A percentile compares a stretch with the other conserved stretches of the same genome.
These are phyloP conservation scores for Harpalus rufipes DNA, from an alignment of 2,888 invertebrate species.

Conservation along the genomic window DNA sequence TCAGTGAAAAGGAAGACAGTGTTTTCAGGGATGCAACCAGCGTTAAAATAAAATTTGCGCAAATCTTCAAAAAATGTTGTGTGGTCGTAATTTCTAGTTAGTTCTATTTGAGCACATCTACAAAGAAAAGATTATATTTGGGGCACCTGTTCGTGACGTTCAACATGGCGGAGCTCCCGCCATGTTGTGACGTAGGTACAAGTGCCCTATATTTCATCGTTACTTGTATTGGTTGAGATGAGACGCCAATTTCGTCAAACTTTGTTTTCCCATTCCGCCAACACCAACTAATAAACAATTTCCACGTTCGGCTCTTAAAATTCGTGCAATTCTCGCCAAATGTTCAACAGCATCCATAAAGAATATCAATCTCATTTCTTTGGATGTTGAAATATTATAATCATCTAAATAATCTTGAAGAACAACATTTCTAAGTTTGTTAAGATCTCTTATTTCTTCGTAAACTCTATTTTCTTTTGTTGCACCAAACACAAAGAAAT, in stretches of 20 bases:
- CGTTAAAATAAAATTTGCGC: conserved; percentile 87
- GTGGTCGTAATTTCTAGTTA: conserved; percentile 91
- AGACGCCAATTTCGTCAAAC: conserved; percentile 90
- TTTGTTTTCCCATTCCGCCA: conserved; percentile 94
- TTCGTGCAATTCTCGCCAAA: conserved; percentile 89
- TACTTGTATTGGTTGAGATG: conserved; percentile 90
- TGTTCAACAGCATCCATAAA: conserved; percentile 95
- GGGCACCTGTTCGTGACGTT: too few species aligned
- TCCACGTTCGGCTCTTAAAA: conserved; percentile 91
- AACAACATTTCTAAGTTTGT: conserved; percentile 83
- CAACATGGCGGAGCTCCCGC: too few species aligned
- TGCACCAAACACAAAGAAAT: conserved; percentile 88
- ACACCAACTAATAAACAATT: conserved; percentile 93
- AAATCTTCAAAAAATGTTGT: conserved; percentile 91
- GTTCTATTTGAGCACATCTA: conserved; percentile 92
- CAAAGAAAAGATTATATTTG: conserved; percentile 67
- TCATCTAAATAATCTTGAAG: conserved; percentile 92
- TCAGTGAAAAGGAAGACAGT: conserved; percentile 94
- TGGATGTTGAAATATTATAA: conserved; percentile 87
- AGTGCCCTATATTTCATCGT: too few species aligned
- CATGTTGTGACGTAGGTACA: too few species aligned
- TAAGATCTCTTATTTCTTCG: conserved; percentile 88
- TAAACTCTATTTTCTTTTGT: conserved; percentile 87
- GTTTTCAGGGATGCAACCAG: conserved; percentile 86
- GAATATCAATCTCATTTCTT: conserved; percentile 91